phyloP scores from a whole-genome alignment of 2,797 vertebrate genomes.

The Poecilia wingei region DNA sequence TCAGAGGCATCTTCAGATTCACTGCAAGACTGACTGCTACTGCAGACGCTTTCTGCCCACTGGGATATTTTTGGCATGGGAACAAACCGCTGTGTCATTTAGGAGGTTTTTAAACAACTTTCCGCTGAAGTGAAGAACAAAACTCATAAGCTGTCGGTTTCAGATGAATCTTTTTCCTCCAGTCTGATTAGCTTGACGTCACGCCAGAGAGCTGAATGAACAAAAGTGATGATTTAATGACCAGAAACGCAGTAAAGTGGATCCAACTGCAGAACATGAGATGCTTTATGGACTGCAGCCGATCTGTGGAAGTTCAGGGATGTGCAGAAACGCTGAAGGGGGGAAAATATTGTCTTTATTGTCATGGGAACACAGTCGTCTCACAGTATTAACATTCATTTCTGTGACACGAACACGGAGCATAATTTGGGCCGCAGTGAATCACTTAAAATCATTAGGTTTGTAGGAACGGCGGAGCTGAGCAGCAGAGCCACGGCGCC shows the following conservation, averaged over 20 bases:
- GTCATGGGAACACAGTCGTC: background rate
- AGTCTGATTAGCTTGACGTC: background rate
- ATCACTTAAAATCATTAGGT: constrained; percentile 11
- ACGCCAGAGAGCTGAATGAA: background rate
- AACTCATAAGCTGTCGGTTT: background rate
- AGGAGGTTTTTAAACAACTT: background rate
- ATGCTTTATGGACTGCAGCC: background rate
- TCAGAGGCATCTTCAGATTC: background rate
- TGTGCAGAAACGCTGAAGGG: background rate
- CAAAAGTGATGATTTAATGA: background rate
- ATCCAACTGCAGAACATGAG: background rate
- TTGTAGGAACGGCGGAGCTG: constrained; percentile 10
- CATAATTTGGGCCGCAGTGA: constrained; percentile 32
- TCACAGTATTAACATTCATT: constrained; percentile 15
- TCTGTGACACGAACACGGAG: constrained; percentile 19
- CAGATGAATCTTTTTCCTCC: background rate
- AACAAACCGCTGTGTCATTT: background rate
- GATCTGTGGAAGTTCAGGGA: background rate
- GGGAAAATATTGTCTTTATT: background rate
- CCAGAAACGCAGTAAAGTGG: background rate
- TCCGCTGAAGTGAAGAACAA: background rate
- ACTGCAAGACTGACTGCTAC: background rate
- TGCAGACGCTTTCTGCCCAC: background rate
- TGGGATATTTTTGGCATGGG: background rate
- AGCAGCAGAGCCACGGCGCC: constrained; percentile 70